Conservation (phyloP, 1,140 invertebrate species). For the Psix sp. region DNA sequence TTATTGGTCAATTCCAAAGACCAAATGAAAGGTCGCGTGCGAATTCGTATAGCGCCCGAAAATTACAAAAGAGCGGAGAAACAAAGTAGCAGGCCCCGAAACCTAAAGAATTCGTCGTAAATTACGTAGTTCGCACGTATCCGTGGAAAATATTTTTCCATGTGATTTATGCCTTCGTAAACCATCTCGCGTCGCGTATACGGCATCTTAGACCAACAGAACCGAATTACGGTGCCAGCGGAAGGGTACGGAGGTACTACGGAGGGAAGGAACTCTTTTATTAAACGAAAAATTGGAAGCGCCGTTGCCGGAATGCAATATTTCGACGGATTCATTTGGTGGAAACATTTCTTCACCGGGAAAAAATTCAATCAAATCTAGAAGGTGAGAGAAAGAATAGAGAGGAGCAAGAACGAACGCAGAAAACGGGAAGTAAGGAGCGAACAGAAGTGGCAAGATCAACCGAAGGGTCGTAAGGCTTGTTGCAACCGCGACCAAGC, state of each 20-base stretch:
- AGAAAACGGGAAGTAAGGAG: conserved; percentile 48
- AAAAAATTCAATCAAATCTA: conserved; percentile 78
- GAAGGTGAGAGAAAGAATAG: conserved; percentile 70
- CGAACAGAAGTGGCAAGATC: conserved; percentile 53
- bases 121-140: conserved; percentile 55
- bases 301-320: conserved; percentile 77
- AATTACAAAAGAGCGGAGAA: conserved; percentile 10
- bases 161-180: conserved; percentile 61
- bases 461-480: conserved; percentile 37
- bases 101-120: conserved; percentile 53
- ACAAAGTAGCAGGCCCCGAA: conserved; percentile 23
- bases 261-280: conserved; percentile 71
- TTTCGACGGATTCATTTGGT: conserved; percentile 78
- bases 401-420: conserved; percentile 35
- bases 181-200: conserved; percentile 59
- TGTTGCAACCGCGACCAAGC: conserved; percentile 39
- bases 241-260: conserved; percentile 60
- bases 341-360: conserved; percentile 76
- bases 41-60: conserved; percentile 13
- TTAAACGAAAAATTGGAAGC: conserved; percentile 75
- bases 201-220: conserved; percentile 59
- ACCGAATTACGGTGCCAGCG: conserved; percentile 48
- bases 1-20: too few species aligned
- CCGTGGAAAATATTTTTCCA: conserved; percentile 58
- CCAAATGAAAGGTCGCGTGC: conserved; percentile 30